These are phyloP conservation scores for Bubo blakistoni DNA, from an alignment of 2,113 vertebrate genomes.

Conservation along the genomic window DNA sequence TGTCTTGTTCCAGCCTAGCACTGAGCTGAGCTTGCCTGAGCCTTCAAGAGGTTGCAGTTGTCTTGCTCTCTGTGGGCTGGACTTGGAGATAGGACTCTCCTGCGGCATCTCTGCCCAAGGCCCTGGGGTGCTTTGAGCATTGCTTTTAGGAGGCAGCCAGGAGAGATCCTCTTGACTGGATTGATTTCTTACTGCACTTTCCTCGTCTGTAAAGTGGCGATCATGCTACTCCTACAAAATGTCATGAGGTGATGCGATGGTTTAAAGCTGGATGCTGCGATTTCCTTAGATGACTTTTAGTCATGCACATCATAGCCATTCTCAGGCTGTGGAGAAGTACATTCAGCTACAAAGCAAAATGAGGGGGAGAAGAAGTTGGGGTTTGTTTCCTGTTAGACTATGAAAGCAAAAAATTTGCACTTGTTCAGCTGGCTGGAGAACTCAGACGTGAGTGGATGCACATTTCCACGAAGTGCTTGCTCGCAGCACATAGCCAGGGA, in stretches of 20 bases:
- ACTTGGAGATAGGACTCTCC: neutral
- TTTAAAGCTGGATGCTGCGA: neutral
- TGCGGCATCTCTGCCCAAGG: neutral
- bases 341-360: neutral
- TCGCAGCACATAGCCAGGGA: too few relatives aligned
- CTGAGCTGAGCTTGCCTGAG: neutral
- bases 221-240: neutral
- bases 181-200: neutral
- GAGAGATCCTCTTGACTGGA: neutral
- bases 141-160: neutral
- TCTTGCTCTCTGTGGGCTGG: neutral
- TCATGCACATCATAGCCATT: neutral
- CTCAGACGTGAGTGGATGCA: fast-evolving
- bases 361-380: neutral
- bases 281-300: neutral
- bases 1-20: neutral
- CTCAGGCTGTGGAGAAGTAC: neutral
- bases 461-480: neutral
- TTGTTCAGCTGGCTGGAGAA: neutral
- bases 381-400: neutral
- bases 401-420: neutral
- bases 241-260: fast-evolving
- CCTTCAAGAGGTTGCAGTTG: too few relatives aligned
- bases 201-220: neutral
- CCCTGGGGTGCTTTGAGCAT: fast-evolving